Conservation (phyloP, 2,797 vertebrate species). For the Myotis daubentonii region DNA sequence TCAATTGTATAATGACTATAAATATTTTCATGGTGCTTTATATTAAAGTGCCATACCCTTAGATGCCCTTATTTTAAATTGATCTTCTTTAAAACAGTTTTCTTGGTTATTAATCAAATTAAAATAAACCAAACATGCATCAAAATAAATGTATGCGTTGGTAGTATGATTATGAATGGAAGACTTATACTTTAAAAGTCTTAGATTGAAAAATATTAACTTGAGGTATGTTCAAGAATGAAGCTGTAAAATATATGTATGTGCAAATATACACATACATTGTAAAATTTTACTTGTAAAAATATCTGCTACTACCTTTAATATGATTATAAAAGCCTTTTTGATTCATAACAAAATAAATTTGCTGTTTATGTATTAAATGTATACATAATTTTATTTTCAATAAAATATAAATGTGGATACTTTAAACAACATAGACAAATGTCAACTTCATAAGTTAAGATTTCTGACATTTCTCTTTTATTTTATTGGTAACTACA, state of each 20-base stretch:
- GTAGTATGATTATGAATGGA: neutral
- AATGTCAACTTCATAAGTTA: neutral
- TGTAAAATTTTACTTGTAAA: neutral
- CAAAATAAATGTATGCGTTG: neutral
- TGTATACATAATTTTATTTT: neutral
- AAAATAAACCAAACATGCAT: neutral
- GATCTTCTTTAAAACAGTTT: neutral
- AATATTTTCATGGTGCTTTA: conserved; percentile 47
- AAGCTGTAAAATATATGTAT: neutral
- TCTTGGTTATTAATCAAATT: neutral
- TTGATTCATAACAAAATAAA: neutral
- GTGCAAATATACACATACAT: neutral
- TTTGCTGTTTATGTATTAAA: neutral
- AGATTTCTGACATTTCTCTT: neutral
- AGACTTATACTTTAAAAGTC: neutral
- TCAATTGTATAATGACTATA: conserved; percentile 55
- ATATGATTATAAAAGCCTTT: neutral
- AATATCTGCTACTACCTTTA: neutral
- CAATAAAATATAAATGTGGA: conserved; percentile 6
- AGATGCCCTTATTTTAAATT: neutral
- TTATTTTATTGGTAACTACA: neutral
- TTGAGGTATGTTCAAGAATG: neutral
- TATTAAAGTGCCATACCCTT: neutral
- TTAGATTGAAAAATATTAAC: conserved; percentile 13
- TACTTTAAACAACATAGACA: neutral